Evolutionary conservation across 1,140 invertebrate genomes (phyloP).

Genomic region (Drepana arcuata): DNA sequence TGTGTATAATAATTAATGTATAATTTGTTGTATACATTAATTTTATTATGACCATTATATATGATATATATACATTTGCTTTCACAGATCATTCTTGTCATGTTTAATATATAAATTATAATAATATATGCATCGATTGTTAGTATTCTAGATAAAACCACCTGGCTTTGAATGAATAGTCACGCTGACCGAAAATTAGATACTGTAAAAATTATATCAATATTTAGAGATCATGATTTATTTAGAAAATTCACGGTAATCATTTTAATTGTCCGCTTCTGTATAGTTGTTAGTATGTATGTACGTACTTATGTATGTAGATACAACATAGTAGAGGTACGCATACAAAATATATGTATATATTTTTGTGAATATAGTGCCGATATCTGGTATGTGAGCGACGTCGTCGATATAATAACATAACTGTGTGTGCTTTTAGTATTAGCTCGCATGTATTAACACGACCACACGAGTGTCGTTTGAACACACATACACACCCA

Average conservation of each 20-base stretch:
- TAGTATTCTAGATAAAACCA: too few relatives aligned
- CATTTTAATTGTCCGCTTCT: neutral
- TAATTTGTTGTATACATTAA: constrained; percentile 9
- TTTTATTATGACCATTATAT: too few relatives aligned
- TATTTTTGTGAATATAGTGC: constrained; percentile 19
- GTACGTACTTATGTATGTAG: neutral
- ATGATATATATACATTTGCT: too few relatives aligned
- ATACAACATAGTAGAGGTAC: constrained; percentile 14
- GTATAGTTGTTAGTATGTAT: neutral
- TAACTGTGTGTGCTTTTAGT: constrained; percentile 59
- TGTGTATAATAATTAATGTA: constrained; percentile 18
- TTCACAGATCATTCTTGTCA: too few relatives aligned
- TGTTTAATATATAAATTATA: too few relatives aligned
- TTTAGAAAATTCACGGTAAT: neutral
- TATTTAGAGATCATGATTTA: too few relatives aligned
- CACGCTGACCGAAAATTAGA: too few relatives aligned
- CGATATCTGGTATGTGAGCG: constrained; percentile 67
- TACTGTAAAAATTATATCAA: too few relatives aligned
- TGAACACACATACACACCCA: constrained; percentile 29
- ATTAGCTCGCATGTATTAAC: constrained; percentile 42
- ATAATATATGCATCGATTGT: too few relatives aligned
- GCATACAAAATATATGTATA: neutral
- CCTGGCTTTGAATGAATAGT: too few relatives aligned
- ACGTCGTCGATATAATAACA: constrained; percentile 37
- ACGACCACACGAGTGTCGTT: constrained; percentile 30